These are phyloP conservation scores for Ruditapes philippinarum DNA, from an alignment of 1,140 invertebrate genomes.

Conservation along the genomic window DNA sequence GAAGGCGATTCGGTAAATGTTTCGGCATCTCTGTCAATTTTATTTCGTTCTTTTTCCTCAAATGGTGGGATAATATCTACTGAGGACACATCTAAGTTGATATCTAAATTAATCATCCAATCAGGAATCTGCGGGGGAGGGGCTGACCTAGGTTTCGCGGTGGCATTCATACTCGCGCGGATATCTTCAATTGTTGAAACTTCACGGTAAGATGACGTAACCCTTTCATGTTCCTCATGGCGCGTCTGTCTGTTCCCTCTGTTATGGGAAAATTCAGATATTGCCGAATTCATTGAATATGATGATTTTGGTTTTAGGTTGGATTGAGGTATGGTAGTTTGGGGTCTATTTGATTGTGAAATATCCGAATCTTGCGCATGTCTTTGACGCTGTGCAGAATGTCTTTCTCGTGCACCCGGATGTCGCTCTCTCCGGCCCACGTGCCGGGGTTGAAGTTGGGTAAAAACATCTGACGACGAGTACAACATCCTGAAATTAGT, in stretches of 20 bases:
- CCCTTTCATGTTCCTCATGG: background rate
- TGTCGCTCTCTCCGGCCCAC: constrained; percentile 7
- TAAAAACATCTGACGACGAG: background rate
- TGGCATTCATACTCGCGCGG: constrained; percentile 8
- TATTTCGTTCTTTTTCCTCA: background rate
- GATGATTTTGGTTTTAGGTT: background rate
- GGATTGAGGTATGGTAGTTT: background rate
- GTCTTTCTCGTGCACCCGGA: constrained; percentile 53
- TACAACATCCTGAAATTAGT: background rate
- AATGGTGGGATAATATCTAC: constrained; percentile 54
- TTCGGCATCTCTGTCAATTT: background rate
- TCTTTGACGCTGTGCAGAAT: constrained; percentile 37
- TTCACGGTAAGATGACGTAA: constrained; percentile 22
- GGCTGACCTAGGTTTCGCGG: background rate
- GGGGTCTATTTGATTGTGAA: background rate
- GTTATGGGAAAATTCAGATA: constrained; percentile 22
- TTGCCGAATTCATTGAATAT: constrained; percentile 16
- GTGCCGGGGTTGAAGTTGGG: constrained; percentile 35
- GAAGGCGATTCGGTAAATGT: constrained; percentile 28
- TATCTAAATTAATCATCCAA: constrained; percentile 57
- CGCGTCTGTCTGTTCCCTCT: background rate
- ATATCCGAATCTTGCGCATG: background rate
- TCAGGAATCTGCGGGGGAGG: constrained; percentile 12
- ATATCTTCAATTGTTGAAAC: constrained; percentile 54
- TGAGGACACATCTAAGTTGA: constrained; percentile 53